These are phyloP conservation scores for Chamaea fasciata DNA, from an alignment of 2,113 vertebrate species.

Conservation along the genomic window DNA sequence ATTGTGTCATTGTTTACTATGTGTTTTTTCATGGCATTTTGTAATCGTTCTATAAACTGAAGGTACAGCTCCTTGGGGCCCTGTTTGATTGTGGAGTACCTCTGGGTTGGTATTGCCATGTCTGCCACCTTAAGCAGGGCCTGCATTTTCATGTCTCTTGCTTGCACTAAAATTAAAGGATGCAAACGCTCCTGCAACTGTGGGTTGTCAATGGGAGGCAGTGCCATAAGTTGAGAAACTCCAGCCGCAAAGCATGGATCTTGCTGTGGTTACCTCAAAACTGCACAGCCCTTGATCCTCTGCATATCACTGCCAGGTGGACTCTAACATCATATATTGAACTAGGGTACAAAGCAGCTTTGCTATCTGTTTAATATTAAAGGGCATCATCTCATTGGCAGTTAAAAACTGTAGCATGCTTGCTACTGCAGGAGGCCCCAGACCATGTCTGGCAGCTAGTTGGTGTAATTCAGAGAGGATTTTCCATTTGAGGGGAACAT, in stretches of 20 bases:
- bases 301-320: no score
- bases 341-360: no score
- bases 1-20: background rate
- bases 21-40: background rate
- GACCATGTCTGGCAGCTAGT: no score
- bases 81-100: background rate
- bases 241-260: no score
- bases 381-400: no score
- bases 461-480: no score
- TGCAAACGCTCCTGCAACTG: background rate
- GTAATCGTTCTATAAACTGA: background rate
- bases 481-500: no score
- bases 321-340: no score
- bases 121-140: background rate
- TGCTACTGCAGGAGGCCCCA: no score
- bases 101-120: background rate
- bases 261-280: background rate
- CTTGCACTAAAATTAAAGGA: background rate
- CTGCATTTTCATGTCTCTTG: background rate
- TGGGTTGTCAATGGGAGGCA: background rate
- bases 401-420: no score
- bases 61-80: background rate
- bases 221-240: no score
- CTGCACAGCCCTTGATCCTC: background rate
- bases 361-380: no score